Conservation (phyloP, 2,113 vertebrate species). For the Prolemur simus region DNA sequence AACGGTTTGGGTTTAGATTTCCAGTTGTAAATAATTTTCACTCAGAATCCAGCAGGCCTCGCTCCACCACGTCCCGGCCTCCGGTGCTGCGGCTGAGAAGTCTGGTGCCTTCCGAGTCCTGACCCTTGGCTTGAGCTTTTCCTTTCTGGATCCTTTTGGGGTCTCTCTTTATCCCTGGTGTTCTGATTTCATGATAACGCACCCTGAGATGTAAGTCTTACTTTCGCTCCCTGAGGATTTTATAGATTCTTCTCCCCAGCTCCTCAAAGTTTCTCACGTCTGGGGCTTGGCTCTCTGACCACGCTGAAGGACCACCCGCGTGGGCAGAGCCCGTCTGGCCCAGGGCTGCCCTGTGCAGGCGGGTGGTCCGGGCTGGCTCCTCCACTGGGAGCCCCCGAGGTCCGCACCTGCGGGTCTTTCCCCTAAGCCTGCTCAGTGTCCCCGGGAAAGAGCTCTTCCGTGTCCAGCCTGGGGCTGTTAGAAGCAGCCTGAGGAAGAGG, state of each 20-base stretch:
- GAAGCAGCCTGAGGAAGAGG: background rate
- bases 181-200: slow-evolving; percentile 29
- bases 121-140: background rate
- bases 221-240: background rate
- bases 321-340: background rate
- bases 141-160: background rate
- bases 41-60: background rate
- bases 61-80: background rate
- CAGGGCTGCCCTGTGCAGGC: background rate
- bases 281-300: background rate
- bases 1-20: background rate
- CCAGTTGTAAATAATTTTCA: background rate
- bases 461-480: background rate
- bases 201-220: background rate
- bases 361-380: background rate
- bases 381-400: background rate
- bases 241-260: background rate
- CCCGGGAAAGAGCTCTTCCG: background rate
- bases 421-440: background rate
- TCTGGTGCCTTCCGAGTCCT: background rate
- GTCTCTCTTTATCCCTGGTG: background rate
- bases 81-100: background rate
- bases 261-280: background rate
- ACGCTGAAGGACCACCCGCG: background rate
- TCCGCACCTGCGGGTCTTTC: background rate